Conservation (phyloP, 2,113 vertebrate genomes). For the Panthera uncia region DNA sequence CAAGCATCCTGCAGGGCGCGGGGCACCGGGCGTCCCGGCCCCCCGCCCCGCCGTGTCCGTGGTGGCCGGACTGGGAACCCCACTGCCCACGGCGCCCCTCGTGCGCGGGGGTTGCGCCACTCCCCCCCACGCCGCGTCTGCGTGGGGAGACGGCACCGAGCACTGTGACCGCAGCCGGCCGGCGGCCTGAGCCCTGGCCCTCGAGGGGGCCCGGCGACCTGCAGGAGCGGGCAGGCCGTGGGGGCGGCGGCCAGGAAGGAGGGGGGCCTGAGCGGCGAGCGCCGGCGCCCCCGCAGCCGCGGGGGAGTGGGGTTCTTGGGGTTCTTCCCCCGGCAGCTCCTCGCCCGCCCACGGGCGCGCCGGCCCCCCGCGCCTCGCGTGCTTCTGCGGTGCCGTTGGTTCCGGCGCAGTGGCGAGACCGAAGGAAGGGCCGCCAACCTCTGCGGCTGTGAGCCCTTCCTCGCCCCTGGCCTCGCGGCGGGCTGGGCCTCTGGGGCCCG, state of each 20-base stretch:
- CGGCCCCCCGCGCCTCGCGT: not conserved
- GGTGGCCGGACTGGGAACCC: too few relatives aligned
- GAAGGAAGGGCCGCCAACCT: not conserved
- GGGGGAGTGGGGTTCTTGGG: too few relatives aligned
- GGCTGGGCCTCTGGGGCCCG: not conserved
- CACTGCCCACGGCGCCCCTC: not conserved
- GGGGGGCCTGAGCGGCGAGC: too few relatives aligned
- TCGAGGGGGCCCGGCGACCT: too few relatives aligned
- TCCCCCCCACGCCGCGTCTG: not conserved
- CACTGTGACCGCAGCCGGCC: not conserved
- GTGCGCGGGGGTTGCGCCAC: not conserved
- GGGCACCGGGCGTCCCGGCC: too few relatives aligned
- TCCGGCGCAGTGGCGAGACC: not conserved
- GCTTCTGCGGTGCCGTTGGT: not conserved
- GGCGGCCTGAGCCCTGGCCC: not conserved
- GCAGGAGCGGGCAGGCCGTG: too few relatives aligned
- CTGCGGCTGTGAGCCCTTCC: not conserved
- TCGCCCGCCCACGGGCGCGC: not conserved
- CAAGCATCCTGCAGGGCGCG: not conserved
- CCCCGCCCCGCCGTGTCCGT: too few relatives aligned
- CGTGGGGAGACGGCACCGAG: not conserved
- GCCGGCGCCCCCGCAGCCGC: too few relatives aligned
- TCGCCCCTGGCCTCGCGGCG: not conserved
- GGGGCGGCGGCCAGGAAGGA: not conserved
- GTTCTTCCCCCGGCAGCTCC: too few relatives aligned